Evolutionary conservation across 2,113 vertebrate genomes (phyloP).

Genomic region (Ginglymostoma cirratum): DNA sequence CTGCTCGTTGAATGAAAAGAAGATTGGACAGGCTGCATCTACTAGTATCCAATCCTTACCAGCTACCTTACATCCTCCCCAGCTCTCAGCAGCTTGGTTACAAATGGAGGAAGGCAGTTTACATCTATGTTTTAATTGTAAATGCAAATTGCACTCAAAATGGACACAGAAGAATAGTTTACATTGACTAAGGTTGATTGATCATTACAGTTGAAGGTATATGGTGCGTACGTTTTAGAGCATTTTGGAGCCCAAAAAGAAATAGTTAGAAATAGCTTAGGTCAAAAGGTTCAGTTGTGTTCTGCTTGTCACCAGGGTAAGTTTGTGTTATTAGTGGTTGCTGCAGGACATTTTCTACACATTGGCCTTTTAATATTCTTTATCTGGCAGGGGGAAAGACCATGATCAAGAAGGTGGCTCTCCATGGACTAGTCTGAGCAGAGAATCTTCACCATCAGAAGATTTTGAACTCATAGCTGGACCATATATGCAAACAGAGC

Average conservation of each 20-base stretch:
- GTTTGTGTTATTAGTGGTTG: neutral
- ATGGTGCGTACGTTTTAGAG: neutral
- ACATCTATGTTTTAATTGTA: neutral
- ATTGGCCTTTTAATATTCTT: neutral
- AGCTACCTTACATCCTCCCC: neutral
- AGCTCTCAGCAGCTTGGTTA: neutral
- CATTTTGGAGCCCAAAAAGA: neutral
- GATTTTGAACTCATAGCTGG: no score
- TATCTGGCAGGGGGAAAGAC: no score
- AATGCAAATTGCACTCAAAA: neutral
- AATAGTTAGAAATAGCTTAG: neutral
- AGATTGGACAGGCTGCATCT: neutral
- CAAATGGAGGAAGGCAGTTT: neutral
- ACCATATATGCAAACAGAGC: no score
- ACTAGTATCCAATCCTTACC: neutral
- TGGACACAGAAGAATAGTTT: no score
- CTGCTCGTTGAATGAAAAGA: neutral
- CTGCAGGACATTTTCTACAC: neutral
- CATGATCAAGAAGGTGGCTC: no score
- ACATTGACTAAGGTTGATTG: neutral
- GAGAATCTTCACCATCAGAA: no score
- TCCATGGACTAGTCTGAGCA: no score
- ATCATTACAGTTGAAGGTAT: neutral
- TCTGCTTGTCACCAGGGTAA: neutral
- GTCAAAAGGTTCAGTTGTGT: neutral